Base-by-base conservation (phyloP, 2,113 vertebrate species). In the Elephantulus edwardii region DNA sequence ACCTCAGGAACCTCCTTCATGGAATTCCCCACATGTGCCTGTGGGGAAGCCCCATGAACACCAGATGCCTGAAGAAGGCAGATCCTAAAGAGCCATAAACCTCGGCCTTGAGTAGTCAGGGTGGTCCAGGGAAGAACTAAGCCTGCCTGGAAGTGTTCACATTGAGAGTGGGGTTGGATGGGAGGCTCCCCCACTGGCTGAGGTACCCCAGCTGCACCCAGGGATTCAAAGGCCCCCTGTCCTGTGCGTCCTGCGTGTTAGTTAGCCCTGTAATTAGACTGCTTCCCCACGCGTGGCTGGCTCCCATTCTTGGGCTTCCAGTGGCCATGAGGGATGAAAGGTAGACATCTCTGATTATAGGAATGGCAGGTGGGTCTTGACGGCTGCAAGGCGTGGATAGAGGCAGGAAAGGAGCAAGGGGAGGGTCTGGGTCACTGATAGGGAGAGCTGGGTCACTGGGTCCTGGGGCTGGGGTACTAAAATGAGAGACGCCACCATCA, bases 241-340 rank as follows among this genome's bases (percentile, higher is more conserved):
- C n/a, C 24, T 0, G 0, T 2, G 70, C 74, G 46, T 86, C 83
- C 84, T 50, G 84, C 50, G 46, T 79, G 16, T 33, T 0, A 17
- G 46, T 5, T 30, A 68, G 66, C 87, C 68, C 68, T 93, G n/a
- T 95, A 93, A 95, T 96, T 91, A 95, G 0, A 4, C 20, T 1
- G 95, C 93, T 96, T 96, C 88, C 92, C 91, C 90, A 94, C n/a
- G 89, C 93, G 0, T 14, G 64, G 24, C 30, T 89, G 52, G 71
- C 82, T 60, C 88, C 71, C 91, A 35, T 93, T 82, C 80, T 80
- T 85, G 11, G 79, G 78, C 82, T 81, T 85, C 88, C 28, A 22
- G 2, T n/a, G 52, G 74, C 71, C 58, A 46, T 5, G 0, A 60
- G 56, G 78, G 72, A 92, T 89, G 78, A 85, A 85, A 93, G 82